A percentile compares a stretch with the other conserved stretches of the same genome.
Conservation (phyloP, 2,113 vertebrate species). For the Mesocricetus auratus region DNA sequence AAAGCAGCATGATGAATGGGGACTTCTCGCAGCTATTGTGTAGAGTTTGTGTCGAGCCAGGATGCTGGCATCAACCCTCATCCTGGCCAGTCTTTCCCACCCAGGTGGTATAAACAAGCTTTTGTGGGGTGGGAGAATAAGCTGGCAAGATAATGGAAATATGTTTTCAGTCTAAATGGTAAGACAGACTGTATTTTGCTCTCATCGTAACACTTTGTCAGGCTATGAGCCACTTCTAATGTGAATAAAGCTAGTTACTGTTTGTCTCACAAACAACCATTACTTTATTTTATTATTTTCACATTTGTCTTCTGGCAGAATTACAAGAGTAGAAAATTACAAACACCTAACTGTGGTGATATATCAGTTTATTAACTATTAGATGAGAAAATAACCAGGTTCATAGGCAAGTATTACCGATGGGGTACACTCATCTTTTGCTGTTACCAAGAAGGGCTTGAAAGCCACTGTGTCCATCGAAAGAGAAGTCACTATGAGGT, state of each 20-base stretch:
- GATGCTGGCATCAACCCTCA: not conserved
- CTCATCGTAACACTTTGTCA: not conserved
- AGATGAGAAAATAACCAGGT: not conserved
- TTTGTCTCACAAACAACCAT: not conserved
- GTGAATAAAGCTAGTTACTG: not conserved
- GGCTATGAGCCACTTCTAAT: not conserved
- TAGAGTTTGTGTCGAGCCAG: not conserved
- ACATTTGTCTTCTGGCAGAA: not conserved
- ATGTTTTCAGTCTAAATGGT: not conserved
- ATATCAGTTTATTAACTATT: not conserved
- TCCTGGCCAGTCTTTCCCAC: not conserved
- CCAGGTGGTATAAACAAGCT: not conserved
- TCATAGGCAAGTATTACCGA: not conserved
- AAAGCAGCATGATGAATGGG: not conserved
- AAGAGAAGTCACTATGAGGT: constrained; percentile 81
- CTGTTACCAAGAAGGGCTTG: constrained; percentile 75
- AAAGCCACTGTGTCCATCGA: constrained; percentile 58
- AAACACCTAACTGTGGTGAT: not conserved
- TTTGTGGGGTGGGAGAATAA: not conserved
- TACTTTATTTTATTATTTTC: constrained; percentile 21
- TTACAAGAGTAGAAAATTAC: not conserved
- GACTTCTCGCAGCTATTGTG: not conserved
- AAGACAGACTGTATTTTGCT: not conserved
- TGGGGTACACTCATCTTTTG: constrained; percentile 57
- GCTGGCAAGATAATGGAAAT: not conserved